A percentile compares a stretch with the other conserved stretches of the same genome.
These are phyloP conservation scores for Lamprotornis superbus DNA, from an alignment of 2,113 vertebrate species.

Conservation along the genomic window DNA sequence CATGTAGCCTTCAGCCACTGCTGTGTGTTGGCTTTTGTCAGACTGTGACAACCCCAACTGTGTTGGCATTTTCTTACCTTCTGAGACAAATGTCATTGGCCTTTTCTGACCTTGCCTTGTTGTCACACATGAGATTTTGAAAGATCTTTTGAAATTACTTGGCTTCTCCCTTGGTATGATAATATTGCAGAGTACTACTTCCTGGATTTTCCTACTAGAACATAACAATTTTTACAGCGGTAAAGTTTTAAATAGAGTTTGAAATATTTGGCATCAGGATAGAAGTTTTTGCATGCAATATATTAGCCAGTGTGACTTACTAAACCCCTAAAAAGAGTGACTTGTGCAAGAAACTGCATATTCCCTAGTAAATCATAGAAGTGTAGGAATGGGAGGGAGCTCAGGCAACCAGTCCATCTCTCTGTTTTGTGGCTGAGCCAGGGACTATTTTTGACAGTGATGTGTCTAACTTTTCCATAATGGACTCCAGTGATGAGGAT, in stretches of 20 bases:
- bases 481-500: conserved; percentile 43
- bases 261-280: conserved; percentile 33
- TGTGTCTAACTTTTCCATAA: conserved; percentile 53
- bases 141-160: conserved; percentile 33
- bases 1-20: background rate
- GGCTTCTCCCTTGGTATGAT: background rate
- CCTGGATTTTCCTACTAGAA: conserved; percentile 45
- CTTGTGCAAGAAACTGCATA: conserved; percentile 37
- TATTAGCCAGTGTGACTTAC: conserved; percentile 42
- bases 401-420: conserved; percentile 5
- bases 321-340: conserved; percentile 27
- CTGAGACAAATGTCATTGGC: conserved; percentile 15
- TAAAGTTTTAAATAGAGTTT: conserved; percentile 53
- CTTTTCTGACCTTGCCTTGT: conserved; percentile 36
- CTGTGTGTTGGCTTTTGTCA: background rate
- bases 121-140: conserved; percentile 8
- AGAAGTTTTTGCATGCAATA: conserved; percentile 32
- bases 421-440: background rate
- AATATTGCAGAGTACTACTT: conserved; percentile 25
- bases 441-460: conserved; percentile 41
- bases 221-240: conserved; percentile 41
- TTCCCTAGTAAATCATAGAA: conserved; percentile 54
- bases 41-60: background rate
- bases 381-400: conserved; percentile 16
- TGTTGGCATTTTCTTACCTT: conserved; percentile 31